Base-by-base conservation (phyloP, 2,113 vertebrate genomes). In the Odocoileus hemionus region DNA sequence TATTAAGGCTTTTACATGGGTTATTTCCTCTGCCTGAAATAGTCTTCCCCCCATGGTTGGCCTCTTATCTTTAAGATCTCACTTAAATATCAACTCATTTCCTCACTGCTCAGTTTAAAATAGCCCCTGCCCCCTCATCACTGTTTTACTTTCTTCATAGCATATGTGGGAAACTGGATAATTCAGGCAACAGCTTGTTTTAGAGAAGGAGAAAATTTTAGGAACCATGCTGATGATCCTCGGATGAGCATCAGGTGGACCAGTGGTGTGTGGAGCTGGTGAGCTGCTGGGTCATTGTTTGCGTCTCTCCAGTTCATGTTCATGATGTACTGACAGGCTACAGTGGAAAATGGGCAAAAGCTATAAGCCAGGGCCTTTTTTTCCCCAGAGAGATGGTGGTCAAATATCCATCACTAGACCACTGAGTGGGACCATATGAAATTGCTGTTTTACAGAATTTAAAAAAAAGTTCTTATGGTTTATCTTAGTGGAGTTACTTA, bases 61-160 rank as follows among this genome's bases (percentile, higher is more conserved):
- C 19, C 30, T 33, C 39, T 96, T 93, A 93, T 57, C 89, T 93
- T 84, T 70, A 78, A 70, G 52, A 70, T 94, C 83, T 91, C 91
- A 79, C 52, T 84, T 78, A 95, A 93, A 57, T 91, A 55, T 55
- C 76, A 58, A 52, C 43, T 88, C 25, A 33, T 84, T 96, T 95
- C 52, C 36, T 96, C 12, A 74, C 36, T 3, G 23, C 57, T 87
- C 14, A 55, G 28, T 95, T 95, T 79, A 88, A 95, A 88, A 67
- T 67, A 91, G 28, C 26, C 14, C 4, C 15, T 13, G 39, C n/a
- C 17, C 15, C 45, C 28, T 26, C 23, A 36, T 90, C 60, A 52
- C 43, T 84, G 6, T 85, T 84, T 64, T 28, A 12, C 36, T 87
- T 94, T 91, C 58, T 80, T 70, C 1, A 43, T 50, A 70, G 52